These are phyloP conservation scores for Argya squamiceps DNA, from an alignment of 2,797 vertebrate species.

Conservation along the genomic window DNA sequence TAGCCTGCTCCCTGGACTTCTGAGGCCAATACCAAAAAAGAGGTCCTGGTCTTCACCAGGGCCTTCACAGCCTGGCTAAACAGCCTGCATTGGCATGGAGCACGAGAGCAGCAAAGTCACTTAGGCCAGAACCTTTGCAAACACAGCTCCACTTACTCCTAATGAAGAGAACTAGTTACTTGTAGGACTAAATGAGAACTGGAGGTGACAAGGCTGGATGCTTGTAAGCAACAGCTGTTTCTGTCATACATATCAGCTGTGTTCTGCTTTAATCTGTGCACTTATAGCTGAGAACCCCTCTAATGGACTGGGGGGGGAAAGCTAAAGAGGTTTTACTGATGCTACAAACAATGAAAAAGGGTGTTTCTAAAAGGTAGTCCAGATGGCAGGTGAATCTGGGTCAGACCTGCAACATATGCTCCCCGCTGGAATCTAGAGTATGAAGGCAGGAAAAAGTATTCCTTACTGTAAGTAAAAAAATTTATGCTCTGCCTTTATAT, in stretches of 20 bases:
- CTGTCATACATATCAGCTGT: background rate
- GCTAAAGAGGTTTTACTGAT: background rate
- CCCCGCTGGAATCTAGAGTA: background rate
- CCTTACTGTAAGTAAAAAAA: background rate
- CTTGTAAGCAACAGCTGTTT: background rate
- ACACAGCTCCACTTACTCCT: background rate
- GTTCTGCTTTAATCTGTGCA: background rate
- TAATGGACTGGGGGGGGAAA: background rate
- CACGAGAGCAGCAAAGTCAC: background rate
- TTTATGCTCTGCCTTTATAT: background rate
- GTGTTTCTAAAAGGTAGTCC: background rate
- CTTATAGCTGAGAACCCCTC: background rate
- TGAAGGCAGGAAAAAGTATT: background rate
- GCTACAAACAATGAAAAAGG: background rate
- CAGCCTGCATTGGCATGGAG: background rate
- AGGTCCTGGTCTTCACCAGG: background rate
- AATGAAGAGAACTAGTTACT: background rate
- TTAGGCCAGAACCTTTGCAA: background rate
- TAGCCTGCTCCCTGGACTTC: background rate
- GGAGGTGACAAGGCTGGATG: background rate
- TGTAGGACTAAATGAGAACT: background rate
- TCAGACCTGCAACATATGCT: constrained; percentile 1
- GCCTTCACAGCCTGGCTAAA: background rate
- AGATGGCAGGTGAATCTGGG: constrained; percentile 36
- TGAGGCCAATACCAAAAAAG: background rate